Evolutionary conservation across 2,797 vertebrate genomes (phyloP).

Genomic region (Diceros bicornis): DNA sequence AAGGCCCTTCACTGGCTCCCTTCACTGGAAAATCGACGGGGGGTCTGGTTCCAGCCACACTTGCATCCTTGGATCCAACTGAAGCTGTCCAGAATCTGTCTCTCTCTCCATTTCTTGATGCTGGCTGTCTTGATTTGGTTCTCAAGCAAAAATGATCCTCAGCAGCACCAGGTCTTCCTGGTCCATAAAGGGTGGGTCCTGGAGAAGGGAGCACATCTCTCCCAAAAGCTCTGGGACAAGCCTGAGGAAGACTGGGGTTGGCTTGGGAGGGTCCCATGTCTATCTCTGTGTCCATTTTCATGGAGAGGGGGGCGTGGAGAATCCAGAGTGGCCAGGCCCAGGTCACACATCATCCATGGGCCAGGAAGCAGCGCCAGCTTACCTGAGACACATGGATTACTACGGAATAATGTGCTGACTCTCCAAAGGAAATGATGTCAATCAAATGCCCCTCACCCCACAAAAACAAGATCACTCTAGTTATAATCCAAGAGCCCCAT

Average conservation of each 20-base stretch:
- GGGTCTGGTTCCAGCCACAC: neutral
- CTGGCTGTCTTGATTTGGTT: neutral
- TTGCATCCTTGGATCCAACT: fast-evolving
- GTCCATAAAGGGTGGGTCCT: neutral
- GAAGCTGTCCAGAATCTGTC: neutral
- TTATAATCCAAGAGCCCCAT: neutral
- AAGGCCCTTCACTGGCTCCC: neutral
- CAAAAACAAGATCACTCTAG: neutral
- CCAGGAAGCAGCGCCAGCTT: neutral
- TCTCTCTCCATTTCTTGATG: neutral
- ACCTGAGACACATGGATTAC: neutral
- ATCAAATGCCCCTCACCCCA: neutral
- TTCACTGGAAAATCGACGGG: neutral
- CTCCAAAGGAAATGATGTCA: neutral
- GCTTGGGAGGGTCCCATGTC: neutral
- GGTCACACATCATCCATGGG: fast-evolving
- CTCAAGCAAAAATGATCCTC: neutral
- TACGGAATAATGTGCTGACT: neutral
- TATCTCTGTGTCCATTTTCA: neutral
- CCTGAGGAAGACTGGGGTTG: fast-evolving
- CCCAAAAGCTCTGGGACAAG: neutral
- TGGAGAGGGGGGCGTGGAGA: neutral
- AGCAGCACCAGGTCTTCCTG: neutral
- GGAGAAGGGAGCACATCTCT: neutral
- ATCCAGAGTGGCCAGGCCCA: neutral